Percentiles rank a stretch among this genome's conserved stretches.
phyloP scores from a whole-genome alignment of 2,113 vertebrate species.

The Herpetotheres cachinnans region DNA sequence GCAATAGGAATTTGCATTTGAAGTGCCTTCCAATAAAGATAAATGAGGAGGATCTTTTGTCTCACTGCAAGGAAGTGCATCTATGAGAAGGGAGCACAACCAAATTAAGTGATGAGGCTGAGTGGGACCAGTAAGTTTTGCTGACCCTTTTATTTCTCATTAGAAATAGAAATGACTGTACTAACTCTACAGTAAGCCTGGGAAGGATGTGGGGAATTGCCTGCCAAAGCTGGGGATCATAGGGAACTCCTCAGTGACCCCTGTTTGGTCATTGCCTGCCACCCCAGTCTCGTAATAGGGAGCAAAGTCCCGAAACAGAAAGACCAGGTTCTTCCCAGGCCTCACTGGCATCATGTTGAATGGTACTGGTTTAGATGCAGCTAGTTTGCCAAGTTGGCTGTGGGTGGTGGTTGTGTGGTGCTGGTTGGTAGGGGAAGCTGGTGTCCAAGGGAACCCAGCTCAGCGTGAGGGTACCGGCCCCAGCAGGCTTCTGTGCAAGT shows the following conservation, averaged over 20 bases:
- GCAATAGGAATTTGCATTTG: not conserved
- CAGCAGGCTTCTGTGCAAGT: not conserved
- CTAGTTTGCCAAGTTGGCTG: not conserved
- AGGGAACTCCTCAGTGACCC: not conserved
- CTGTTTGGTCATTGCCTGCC: not conserved
- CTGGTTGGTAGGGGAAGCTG: accelerated
- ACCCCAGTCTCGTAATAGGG: not conserved
- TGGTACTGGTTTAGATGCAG: not conserved
- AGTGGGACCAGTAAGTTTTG: not conserved
- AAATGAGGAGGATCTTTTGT: not conserved
- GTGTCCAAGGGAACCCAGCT: not conserved
- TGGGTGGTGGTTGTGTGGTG: not conserved
- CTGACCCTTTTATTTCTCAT: not conserved
- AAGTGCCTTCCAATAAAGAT: not conserved
- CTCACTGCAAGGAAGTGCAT: not conserved
- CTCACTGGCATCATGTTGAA: not conserved
- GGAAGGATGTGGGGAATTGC: not conserved
- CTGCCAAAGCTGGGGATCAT: not conserved
- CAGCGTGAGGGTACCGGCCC: accelerated
- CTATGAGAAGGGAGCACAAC: not conserved
- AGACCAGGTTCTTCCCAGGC: not conserved
- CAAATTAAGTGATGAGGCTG: not conserved
- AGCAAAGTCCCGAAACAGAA: not conserved
- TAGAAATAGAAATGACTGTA: not conserved
- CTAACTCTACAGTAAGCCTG: not conserved